Evolutionary conservation across 2,113 vertebrate genomes (phyloP), one percentile per base, ranked within the genome.

Genomic region (Okapia johnstoni): DNA sequence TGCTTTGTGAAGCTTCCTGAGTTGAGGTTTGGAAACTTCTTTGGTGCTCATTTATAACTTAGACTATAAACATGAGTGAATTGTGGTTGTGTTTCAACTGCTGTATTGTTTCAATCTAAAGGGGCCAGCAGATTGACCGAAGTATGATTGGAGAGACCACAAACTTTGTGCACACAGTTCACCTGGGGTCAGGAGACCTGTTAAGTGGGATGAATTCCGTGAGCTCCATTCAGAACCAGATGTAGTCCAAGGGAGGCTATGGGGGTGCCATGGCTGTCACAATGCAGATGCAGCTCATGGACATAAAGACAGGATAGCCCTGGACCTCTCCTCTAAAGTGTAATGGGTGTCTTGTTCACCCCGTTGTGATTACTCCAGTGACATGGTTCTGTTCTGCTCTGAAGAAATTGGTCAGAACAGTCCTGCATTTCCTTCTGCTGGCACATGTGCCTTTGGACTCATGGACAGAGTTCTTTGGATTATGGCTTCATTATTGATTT

Each of bases 11-110:
- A 96, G 89, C 90, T 88, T 94, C 73, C 52, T 17, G 55, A 90
- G 73, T 2, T 1, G 77, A 97, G 86, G 36, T 48, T 95, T 85
- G 96, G 91, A 98, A 63, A 90, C 94, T 89, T 96, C 95, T 79
- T 84, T 98, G 98, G 50, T 94, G 96, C 94, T 98, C 19, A 33
- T 94, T 97, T 96, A 73, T 54, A 80, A 98, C 97, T 97, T 98
- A 98, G 97, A 99, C 98, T 99, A 70, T 98, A 97, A 98, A 97
- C 97, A 99, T 99, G 99, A 99, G 99, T 96, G 99, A 99, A 85
- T 99, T 99, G 98, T 99, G 99, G 99, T 98, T 99, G 98, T 99
- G 99, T 98, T 99, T 99, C 99, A 99, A 99, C 99, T 99, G 99
- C 99, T 99, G 99, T 98, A 99, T 99, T 95, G 99, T 99, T 94